Percentiles rank a stretch among this genome's conserved stretches.
Conservation (phyloP, 2,113 vertebrate species). For the Bostrychus sinensis region DNA sequence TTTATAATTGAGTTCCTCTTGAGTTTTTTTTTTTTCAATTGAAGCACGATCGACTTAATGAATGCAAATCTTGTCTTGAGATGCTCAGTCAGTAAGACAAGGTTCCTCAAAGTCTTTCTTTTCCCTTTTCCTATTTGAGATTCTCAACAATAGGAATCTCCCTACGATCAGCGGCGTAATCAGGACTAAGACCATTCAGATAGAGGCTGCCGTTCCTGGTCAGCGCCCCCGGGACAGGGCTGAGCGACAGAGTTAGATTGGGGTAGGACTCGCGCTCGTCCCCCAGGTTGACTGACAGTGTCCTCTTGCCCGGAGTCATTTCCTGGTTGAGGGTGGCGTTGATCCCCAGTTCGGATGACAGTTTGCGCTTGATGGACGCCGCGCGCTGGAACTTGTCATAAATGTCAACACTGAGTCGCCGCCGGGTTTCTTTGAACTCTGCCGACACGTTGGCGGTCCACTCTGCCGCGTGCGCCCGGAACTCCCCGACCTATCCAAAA, state of each 20-base stretch:
- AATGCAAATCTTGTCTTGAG: constrained; percentile 10
- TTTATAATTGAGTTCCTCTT: constrained; percentile 14
- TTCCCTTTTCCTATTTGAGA: constrained; percentile 81
- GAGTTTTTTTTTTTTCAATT: constrained; percentile 15
- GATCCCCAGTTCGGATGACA: constrained; percentile 91
- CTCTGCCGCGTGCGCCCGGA: constrained; percentile 94
- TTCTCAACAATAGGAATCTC: constrained; percentile 92
- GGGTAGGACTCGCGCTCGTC: constrained; percentile 83
- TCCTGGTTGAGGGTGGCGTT: constrained; percentile 85
- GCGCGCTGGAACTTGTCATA: constrained; percentile 97
- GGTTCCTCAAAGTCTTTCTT: background rate
- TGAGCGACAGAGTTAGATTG: constrained; percentile 79
- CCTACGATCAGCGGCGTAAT: constrained; percentile 85
- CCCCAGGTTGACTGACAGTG: constrained; percentile 88
- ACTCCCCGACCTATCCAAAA: constrained; percentile 91
- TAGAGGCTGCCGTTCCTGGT: constrained; percentile 91
- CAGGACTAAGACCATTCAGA: constrained; percentile 95
- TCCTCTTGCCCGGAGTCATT: constrained; percentile 92
- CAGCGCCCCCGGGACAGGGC: constrained; percentile 53
- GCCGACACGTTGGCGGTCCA: constrained; percentile 98
- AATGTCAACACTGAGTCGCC: constrained; percentile 95
- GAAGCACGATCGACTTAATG: constrained; percentile 21
- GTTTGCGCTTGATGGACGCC: constrained; percentile 95
- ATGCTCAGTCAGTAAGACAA: constrained; percentile 30
- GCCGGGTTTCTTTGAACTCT: constrained; percentile 96